These are phyloP conservation scores for Channa maculata DNA, from an alignment of 2,113 vertebrate genomes.

Conservation along the genomic window DNA sequence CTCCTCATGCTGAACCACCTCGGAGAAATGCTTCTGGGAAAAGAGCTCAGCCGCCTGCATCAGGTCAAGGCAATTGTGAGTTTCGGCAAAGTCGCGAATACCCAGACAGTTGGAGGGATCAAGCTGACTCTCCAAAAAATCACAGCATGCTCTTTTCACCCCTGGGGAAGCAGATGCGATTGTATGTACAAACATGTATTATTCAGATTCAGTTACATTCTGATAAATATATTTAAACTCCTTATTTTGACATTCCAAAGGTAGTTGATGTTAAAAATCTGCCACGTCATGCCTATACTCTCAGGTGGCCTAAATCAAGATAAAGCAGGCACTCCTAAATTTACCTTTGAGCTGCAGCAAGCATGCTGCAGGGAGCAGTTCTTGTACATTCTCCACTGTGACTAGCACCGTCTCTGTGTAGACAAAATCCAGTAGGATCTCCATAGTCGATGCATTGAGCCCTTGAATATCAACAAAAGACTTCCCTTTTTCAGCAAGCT, in stretches of 20 bases:
- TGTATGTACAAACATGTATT: background rate
- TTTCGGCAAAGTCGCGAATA: conserved; percentile 99
- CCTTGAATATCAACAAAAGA: conserved; percentile 98
- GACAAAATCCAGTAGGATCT: conserved; percentile 97
- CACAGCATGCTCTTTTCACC: conserved; percentile 98
- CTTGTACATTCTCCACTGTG: conserved; percentile 98
- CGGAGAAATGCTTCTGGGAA: conserved; percentile 98
- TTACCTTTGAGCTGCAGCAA: conserved; percentile 98
- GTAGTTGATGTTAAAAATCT: background rate
- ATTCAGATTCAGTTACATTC: background rate
- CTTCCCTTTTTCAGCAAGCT: conserved; percentile 98
- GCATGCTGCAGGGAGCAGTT: conserved; percentile 95
- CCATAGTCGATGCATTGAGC: conserved; percentile 97
- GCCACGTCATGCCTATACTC: background rate
- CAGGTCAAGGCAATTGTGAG: conserved; percentile 97
- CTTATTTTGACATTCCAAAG: background rate
- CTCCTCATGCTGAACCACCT: conserved; percentile 98
- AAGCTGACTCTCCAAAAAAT: conserved; percentile 97
- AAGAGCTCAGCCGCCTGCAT: conserved; percentile 98
- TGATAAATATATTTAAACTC: background rate
- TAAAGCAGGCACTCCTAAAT: background rate
- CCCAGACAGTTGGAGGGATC: conserved; percentile 98
- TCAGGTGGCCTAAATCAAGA: background rate
- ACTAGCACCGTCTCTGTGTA: conserved; percentile 98
- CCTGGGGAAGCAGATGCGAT: conserved; percentile 80